A percentile compares a stretch with the other conserved stretches of the same genome.
Conservation (phyloP, 2,888 invertebrate species). For the Agrochola circellaris region DNA sequence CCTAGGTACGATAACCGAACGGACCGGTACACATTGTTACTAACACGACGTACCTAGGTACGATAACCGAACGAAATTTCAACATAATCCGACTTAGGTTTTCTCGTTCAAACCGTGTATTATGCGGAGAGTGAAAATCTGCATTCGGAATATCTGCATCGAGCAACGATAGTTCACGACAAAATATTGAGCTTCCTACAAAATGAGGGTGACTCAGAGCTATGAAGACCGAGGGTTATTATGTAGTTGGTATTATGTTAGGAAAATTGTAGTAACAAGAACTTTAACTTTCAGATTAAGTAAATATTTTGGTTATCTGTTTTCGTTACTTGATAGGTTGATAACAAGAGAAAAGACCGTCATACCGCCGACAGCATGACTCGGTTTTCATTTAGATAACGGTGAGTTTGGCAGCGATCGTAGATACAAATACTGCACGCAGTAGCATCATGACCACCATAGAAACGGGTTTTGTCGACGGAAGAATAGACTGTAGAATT, state of each 20-base stretch:
- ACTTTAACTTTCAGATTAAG: not conserved
- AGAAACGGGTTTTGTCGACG: too few species aligned
- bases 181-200: conserved; percentile 26
- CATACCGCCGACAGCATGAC: not conserved
- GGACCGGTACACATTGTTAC: not conserved
- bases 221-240: not conserved
- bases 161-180: not conserved
- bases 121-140: conserved; percentile 25
- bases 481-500: conserved; percentile 4
- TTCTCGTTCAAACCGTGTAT: not conserved
- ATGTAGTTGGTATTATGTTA: not conserved
- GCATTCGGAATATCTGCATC: conserved; percentile 33
- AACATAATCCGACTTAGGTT: not conserved
- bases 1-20: not conserved
- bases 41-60: not conserved
- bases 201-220: conserved; percentile 5
- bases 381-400: not conserved
- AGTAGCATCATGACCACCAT: too few species aligned
- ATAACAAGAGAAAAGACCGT: not conserved
- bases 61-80: not conserved
- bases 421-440: not conserved
- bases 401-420: not conserved
- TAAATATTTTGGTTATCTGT: not conserved
- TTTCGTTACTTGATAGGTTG: not conserved
- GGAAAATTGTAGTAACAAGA: not conserved